Base-by-base conservation (phyloP, 2,113 vertebrate genomes). In the Leptosomus discolor region DNA sequence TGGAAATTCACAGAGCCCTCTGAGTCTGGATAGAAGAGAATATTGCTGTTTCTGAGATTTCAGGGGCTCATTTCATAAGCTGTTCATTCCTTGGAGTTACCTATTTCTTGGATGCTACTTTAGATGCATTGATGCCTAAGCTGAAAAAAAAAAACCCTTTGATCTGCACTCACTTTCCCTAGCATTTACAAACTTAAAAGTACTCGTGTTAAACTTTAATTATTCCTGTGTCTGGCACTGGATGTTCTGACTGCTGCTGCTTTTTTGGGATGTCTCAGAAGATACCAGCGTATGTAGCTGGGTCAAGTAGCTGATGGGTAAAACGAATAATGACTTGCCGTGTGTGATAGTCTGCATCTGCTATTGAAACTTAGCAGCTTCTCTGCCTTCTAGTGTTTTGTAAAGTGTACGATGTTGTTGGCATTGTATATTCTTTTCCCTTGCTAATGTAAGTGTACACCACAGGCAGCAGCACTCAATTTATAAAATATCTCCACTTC, bases 121-220 rank as follows among this genome's bases (percentile, higher is more conserved):
- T 4, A 77, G 88, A 71, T 83, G 82, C 63, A 16, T 57, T 2
- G 1, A 37, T 95, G 73, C 93, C 81, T 75, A 43, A 94, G 82
- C 88, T 92, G 54, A 34, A 85, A 78, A 80, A 61, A 65, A 71
- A 71, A 71, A 54, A 0, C 8, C 13, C 85, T 97, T 96, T 97
- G 94, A 97, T 97, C 85, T 83, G 74, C 18, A 8, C 88, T 94
- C 22, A 2, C 78, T 95, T 92, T 88, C 69, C 90, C 29, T 34
- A 61, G 80, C 88, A 88, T 94, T 96, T 96, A 63, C 92, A 76
- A 85, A 91, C 88, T 96, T 96, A 53, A 96, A 96, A 90, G 78
- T 90, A 26, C 48, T 65, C 8, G 0, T 89, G 88, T 97, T 96
- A 97, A 96, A 96, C 76, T 96, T 97, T 95, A 95, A 95, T 97